Base-by-base conservation (phyloP, 2,888 invertebrate genomes). In the Sarcophaga caerulescens region DNA sequence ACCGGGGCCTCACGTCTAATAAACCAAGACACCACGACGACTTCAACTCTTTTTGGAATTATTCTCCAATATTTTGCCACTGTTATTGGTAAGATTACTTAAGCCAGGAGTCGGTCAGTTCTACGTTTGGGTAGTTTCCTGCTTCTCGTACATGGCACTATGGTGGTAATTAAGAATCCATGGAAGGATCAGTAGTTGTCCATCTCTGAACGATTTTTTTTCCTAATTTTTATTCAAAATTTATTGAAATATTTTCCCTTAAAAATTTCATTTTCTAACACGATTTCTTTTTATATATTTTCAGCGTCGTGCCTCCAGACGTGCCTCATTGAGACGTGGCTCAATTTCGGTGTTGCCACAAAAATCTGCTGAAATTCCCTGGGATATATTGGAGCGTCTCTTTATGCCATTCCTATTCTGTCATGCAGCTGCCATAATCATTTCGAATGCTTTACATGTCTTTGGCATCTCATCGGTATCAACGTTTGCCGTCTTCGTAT, bases 321-420 rank as follows among this genome's bases (percentile, higher is more conserved):
- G 94, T 88, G 94, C 94, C 59, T 95, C 95, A 1, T 94, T 94
- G 63, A 94, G 95, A 81, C 95, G 95, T 81, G 95, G 95, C 52
- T 93, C 94, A 47, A 93, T 94, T 65, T 94, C 95, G 88, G 94
- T 94, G 87, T 92, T 94, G 89, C 93, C 95, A 23, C 94, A 94
- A 87, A 93, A 94, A 84, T 92, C 93, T 66, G 93, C 95, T 92
- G 96, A 96, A 92, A 95, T 96, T 88, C 96, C 96, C 85, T 95
- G 95, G 95, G 95, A 95, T 90, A 95, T 95, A 92, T 90, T 93
- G 94, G 96, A 96, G 94, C 92, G 97, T 62, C 96, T 97, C 90
- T 94, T 96, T 74, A 94, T 97, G 90, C 97, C 97, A 47, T 94
- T 97, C 84, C 94, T 97, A 87, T 95, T 97, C 92, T 97, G 97